Conservation (phyloP, 2,888 invertebrate species). For the Branchipolynoe longqiensis region DNA sequence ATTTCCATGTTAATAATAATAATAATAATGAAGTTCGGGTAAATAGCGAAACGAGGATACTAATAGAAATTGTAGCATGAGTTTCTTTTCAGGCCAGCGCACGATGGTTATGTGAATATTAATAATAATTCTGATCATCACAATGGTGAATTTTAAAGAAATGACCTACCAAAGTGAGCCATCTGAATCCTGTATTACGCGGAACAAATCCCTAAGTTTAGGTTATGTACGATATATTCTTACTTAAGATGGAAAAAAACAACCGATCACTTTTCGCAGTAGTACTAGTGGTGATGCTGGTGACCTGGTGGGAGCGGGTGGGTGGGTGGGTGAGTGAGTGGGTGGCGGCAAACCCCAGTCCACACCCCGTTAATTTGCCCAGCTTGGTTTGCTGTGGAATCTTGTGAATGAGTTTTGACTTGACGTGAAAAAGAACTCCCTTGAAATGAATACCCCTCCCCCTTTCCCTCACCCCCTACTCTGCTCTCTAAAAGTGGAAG, state of each 20-base stretch:
- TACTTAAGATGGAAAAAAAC: constrained; percentile 21
- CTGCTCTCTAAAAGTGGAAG: neutral
- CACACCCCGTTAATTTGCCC: neutral
- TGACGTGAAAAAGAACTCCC: constrained; percentile 26
- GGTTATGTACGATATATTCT: constrained; percentile 45
- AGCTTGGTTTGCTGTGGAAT: constrained; percentile 47
- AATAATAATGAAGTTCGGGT: no score
- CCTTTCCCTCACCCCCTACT: constrained; percentile 1
- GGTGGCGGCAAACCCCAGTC: constrained; percentile 8
- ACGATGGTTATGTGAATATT: constrained; percentile 30
- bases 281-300: constrained; percentile 24
- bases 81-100: constrained; percentile 43
- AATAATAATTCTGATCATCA: neutral
- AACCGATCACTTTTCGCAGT: neutral
- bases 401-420: neutral
- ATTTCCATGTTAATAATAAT: constrained; percentile 45
- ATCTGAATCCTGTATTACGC: neutral
- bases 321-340: neutral
- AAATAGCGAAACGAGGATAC: neutral
- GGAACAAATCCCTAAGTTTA: constrained; percentile 10
- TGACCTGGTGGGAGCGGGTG: neutral
- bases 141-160: neutral
- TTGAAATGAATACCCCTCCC: neutral
- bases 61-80: neutral
- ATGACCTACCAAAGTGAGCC: neutral